Evolutionary conservation across 2,888 invertebrate species (phyloP).

Genomic region (Eilema sororculum): DNA sequence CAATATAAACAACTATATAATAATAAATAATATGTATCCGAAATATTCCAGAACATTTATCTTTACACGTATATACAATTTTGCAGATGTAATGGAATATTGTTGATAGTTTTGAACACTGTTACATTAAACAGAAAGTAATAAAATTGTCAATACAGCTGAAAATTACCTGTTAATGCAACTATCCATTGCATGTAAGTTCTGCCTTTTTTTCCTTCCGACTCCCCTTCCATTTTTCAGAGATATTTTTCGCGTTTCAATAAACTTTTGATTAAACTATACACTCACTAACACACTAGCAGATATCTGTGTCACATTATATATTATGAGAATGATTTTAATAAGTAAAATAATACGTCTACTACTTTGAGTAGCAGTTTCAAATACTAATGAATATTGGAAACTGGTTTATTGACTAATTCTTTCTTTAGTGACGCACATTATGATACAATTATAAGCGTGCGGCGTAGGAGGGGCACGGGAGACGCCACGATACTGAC

Average conservation of each 20-base stretch:
- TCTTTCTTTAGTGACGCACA: background rate
- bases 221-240: conserved; percentile 1
- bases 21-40: background rate
- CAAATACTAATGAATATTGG: background rate
- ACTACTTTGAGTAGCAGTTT: background rate
- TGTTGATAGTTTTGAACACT: background rate
- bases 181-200: conserved; percentile 18
- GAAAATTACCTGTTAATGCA: conserved; percentile 14
- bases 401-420: background rate
- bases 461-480: background rate
- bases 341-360: background rate
- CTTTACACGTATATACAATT: background rate
- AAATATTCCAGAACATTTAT: background rate
- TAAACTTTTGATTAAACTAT: conserved; percentile 1
- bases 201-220: conserved; percentile 11
- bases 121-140: background rate
- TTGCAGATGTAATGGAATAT: background rate
- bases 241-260: background rate
- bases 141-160: background rate
- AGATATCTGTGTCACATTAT: background rate
- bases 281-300: background rate
- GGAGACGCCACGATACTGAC: background rate
- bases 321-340: background rate
- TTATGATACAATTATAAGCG: background rate
- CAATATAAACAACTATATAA: background rate